Conservation (phyloP, 1,140 invertebrate genomes). For the Tetramorium simillimum region DNA sequence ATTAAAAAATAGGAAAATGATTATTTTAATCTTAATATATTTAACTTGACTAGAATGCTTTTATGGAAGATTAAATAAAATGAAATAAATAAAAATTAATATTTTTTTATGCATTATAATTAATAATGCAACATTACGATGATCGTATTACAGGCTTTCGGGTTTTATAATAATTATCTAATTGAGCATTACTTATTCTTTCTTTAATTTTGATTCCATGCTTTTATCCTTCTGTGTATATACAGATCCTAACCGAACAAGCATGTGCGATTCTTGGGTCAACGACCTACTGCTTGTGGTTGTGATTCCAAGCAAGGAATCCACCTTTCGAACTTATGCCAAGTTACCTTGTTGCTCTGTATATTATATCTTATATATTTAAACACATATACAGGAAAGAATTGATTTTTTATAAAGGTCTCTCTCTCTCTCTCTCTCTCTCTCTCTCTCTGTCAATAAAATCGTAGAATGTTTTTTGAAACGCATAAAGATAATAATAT, state of each 20-base stretch:
- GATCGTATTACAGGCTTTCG: not conserved
- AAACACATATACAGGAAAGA: not conserved
- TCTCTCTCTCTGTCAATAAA: too few species aligned
- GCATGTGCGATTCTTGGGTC: constrained; percentile 61
- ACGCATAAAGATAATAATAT: not conserved
- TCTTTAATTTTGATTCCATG: not conserved
- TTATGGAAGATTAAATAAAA: not conserved
- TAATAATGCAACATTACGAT: not conserved
- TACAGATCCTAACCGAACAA: not conserved
- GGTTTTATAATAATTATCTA: not conserved
- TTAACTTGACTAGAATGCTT: not conserved
- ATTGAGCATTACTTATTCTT: not conserved
- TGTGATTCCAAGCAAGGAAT: constrained; percentile 76
- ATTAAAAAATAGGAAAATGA: not conserved
- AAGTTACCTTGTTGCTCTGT: constrained; percentile 31
- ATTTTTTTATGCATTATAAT: not conserved
- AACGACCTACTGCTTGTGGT: constrained; percentile 79
- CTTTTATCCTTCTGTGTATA: not conserved
- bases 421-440: too few species aligned
- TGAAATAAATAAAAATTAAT: not conserved
- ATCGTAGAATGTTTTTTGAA: not conserved
- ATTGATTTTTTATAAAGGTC: not conserved
- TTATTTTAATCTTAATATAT: not conserved
- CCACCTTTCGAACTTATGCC: constrained; percentile 58
- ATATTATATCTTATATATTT: not conserved